Base-by-base conservation (phyloP, 2,113 vertebrate species). In the Heterotis niloticus region DNA sequence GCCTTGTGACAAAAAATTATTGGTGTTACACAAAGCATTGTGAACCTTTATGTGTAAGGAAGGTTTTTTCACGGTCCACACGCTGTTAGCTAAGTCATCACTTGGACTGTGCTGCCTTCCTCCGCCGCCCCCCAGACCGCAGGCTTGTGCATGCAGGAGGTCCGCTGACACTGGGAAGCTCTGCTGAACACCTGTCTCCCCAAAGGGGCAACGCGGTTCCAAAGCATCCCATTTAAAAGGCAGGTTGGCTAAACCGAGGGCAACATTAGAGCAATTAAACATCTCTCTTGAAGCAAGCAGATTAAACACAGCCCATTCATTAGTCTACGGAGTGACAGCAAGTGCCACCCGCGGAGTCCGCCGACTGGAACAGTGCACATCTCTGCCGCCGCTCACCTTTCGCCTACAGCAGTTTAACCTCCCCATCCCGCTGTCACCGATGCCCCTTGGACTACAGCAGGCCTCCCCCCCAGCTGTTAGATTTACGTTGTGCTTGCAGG, bases 401-500 rank as follows among this genome's bases (percentile, higher is more conserved):
- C 13, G 1, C 20, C 59, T 11, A 26, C 68, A 66, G n/a, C n/a
- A 23, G 51, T 54, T 72, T 56, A 72, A 72, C 51, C 51, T 56
- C 44, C 70, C 18, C 14, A 24, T 1, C 51, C 23, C 51, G 23
- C 51, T 24, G 23, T 65, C 75, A 66, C 62, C 34, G 16, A 17
- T 24, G 17, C 75, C 75, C 17, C 17, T 51, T 62, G 59, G 59
- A 62, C 20, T 17, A 11, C 13, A 11, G 59, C 13, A 62, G 17
- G 20, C 34, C 7, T 44, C 34, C 10, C 17, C 69, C 2, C 23
- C 64, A 66, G 64, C 54, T 67, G 83, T 11, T 85, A 88, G 88
- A 89, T 90, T 90, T 90, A 90, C 86, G 69, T 85, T 82, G 85
- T 84, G 80, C 82, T 86, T 87, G 86, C 88, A 87, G 85, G 88